A percentile compares a stretch with the other conserved stretches of the same genome.
Evolutionary conservation across 2,113 vertebrate species (phyloP).

Genomic region (Glaucomys volans): DNA sequence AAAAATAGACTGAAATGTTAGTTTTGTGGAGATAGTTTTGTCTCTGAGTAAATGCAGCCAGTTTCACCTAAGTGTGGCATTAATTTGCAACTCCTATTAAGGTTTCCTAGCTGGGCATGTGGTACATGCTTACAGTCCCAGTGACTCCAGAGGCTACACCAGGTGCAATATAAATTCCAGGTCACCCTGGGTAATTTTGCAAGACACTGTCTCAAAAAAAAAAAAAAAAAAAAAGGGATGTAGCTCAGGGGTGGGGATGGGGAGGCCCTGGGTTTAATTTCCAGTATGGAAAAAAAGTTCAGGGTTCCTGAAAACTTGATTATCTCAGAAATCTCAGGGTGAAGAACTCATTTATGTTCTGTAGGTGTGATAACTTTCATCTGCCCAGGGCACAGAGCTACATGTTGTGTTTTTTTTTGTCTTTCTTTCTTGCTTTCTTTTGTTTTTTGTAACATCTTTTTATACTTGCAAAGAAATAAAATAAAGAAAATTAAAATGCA

Average conservation of each 20-base stretch:
- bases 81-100: slow-evolving; percentile 74
- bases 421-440: no score
- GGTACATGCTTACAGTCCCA: no score
- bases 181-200: no score
- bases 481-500: no score
- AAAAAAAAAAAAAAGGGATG: no score
- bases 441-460: background rate
- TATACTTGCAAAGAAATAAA: no score
- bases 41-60: slow-evolving; percentile 70
- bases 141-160: no score
- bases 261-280: no score
- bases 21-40: slow-evolving; percentile 80
- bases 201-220: no score
- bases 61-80: slow-evolving; percentile 80
- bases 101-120: background rate
- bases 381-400: slow-evolving; percentile 79
- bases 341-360: slow-evolving; percentile 81
- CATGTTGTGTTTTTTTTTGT: slow-evolving; percentile 72
- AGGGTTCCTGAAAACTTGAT: slow-evolving; percentile 79
- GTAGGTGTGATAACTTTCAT: slow-evolving; percentile 82
- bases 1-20: slow-evolving; percentile 79
- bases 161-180: no score
- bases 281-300: background rate
- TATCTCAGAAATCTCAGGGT: slow-evolving; percentile 77
- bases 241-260: no score